Evolutionary conservation across 2,797 vertebrate species (phyloP), one percentile per base, ranked within the genome.

Genomic region (Percopsis omiscomaycus): DNA sequence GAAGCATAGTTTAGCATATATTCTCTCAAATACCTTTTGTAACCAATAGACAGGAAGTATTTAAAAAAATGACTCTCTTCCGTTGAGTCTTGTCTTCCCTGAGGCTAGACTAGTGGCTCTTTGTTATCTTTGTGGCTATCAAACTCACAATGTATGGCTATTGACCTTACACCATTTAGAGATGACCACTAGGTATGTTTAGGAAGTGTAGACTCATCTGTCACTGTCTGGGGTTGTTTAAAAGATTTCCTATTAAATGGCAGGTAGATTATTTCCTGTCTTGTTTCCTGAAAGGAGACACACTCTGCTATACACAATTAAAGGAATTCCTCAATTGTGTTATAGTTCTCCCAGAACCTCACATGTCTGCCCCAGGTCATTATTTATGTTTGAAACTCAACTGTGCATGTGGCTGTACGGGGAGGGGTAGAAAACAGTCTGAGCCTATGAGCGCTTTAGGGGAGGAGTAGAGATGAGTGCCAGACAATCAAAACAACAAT

Each of bases 1-100:
- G 22, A 71, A 69, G 73, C 59, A 44, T 53, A 13, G 50, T 2
- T 12, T 32, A 60, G 59, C 74, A 75, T 85, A 71, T 85, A 78
- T 73, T 69, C 59, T 71, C n/a, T 73, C 22, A 22, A 22, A 22
- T 22, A 22, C 22, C 22, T 22, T 22, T 22, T 45, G 15, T 57
- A 37, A 44, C 11, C 9, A 42, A 52, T n/a, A 55, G 28, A 51
- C 3, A 51, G 49, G 49, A 9, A 51, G 22, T 66, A 61, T 32
- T 32, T n/a, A 1, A 60, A 10, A 42, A 37, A 28, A 16, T 5
- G 49, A 47, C 28, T 11, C 61, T 52, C 61, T 52, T 27, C 29
- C 12, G 48, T 28, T 3, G 37, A 5, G 30, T 68, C 44, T 45
- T 54, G 5, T 32, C 3, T 66, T 2, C 53, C 68, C 53, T 66